Conservation (phyloP, 2,888 invertebrate genomes). For the Agrochola macilenta region DNA sequence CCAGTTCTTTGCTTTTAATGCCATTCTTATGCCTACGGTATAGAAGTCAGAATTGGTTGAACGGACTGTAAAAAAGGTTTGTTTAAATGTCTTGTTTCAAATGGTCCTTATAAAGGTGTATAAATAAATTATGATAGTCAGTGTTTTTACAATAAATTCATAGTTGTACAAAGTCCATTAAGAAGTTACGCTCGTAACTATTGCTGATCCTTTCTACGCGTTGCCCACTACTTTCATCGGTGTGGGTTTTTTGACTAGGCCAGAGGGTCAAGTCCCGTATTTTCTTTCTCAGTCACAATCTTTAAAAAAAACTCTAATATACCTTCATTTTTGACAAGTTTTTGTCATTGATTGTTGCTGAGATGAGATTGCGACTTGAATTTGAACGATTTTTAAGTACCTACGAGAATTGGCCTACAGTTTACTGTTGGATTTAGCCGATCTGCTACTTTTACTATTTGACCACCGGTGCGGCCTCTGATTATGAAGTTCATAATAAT, state of each 20-base stretch:
- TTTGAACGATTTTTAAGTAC: too few species aligned
- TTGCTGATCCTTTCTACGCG: not conserved
- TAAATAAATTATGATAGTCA: not conserved
- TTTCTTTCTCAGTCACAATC: not conserved
- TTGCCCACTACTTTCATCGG: not conserved
- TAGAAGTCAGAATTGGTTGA: too few species aligned
- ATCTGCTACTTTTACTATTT: not conserved
- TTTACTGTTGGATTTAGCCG: not conserved
- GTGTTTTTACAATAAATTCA: slow-evolving; percentile 21
- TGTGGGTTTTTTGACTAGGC: not conserved
- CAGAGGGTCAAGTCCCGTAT: not conserved
- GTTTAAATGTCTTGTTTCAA: too few species aligned
- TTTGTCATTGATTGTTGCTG: too few species aligned
- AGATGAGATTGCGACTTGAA: too few species aligned
- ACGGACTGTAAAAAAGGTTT: too few species aligned
- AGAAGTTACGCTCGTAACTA: not conserved
- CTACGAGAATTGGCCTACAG: too few species aligned
- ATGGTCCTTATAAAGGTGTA: not conserved
- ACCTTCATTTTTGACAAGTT: too few species aligned
- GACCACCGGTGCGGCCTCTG: not conserved
- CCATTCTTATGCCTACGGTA: too few species aligned
- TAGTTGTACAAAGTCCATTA: slow-evolving; percentile 26
- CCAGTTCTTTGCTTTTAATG: too few species aligned
- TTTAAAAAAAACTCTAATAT: not conserved
- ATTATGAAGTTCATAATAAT: too few species aligned